These are phyloP conservation scores for Phthorimaea operculella DNA, from an alignment of 1,140 invertebrate genomes.

Conservation along the genomic window DNA sequence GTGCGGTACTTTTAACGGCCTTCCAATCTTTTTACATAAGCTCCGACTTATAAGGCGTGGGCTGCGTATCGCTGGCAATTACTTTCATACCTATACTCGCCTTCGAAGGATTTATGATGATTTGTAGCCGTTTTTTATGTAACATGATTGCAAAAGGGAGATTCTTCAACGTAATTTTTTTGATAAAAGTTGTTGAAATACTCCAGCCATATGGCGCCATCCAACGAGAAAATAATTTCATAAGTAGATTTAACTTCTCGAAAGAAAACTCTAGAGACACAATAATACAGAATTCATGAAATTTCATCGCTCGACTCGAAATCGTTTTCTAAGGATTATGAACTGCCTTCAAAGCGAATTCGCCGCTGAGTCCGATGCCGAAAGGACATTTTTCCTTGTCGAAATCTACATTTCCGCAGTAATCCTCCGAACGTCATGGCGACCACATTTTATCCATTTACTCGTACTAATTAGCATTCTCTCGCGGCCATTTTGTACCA, in stretches of 20 bases:
- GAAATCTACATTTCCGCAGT: background rate
- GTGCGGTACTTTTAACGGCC: background rate
- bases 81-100: background rate
- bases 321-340: background rate
- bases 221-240: background rate
- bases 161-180: background rate
- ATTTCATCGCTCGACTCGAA: background rate
- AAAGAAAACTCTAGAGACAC: background rate
- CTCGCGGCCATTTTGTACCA: background rate
- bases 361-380: background rate
- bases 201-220: background rate
- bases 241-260: background rate
- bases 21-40: slow-evolving; percentile 3
- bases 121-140: background rate
- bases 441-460: slow-evolving; percentile 1
- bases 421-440: background rate
- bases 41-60: background rate
- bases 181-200: background rate
- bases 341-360: background rate
- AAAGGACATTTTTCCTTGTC: background rate
- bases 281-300: background rate
- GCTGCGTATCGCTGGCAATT: background rate
- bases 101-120: background rate
- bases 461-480: background rate
- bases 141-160: background rate